A percentile compares a stretch with the other conserved stretches of the same genome.
Evolutionary conservation across 92 coral and sea anemone species (phyloP).

Genomic region (Heteractis magnifica): DNA sequence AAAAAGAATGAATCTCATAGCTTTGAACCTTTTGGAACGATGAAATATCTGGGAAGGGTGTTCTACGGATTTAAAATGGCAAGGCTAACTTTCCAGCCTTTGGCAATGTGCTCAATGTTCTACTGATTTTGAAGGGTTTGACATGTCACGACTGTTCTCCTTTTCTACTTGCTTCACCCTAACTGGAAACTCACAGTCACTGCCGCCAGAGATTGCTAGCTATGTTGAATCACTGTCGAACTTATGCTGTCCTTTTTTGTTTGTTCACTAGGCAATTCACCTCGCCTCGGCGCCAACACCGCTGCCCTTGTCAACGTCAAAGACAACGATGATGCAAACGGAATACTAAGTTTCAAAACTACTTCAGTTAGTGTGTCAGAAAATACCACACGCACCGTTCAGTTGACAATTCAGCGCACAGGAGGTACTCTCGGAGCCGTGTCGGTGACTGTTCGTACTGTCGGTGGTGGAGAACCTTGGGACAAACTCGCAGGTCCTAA

Average conservation of each 20-base stretch:
- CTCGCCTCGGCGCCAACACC: conserved; percentile 73
- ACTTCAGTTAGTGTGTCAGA: conserved; percentile 63
- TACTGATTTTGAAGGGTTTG: too few relatives aligned
- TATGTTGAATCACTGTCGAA: too few relatives aligned
- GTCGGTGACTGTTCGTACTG: conserved; percentile 80
- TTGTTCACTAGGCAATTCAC: conserved; percentile 51
- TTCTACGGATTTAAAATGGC: too few relatives aligned
- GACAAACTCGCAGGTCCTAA: conserved; percentile 44
- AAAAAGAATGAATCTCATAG: too few relatives aligned
- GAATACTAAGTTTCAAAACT: conserved; percentile 69
- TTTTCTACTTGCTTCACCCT: too few relatives aligned
- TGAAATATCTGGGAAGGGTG: too few relatives aligned
- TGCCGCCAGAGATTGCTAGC: too few relatives aligned
- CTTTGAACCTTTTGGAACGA: too few relatives aligned
- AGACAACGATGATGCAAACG: conserved; percentile 90
- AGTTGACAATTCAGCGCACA: conserved; percentile 72
- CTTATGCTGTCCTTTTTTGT: not conserved
- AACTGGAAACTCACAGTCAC: too few relatives aligned
- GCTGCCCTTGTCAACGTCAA: conserved; percentile 65
- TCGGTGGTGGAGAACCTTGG: conserved; percentile 97
- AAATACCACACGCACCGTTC: conserved; percentile 66
- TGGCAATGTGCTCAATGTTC: too few relatives aligned
- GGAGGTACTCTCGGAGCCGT: conserved; percentile 89
- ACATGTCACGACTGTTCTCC: too few relatives aligned
- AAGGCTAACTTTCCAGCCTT: too few relatives aligned